Evolutionary conservation across 2,888 invertebrate species (phyloP), one percentile per base, ranked within the genome.

Genomic region (Muscina levida): DNA sequence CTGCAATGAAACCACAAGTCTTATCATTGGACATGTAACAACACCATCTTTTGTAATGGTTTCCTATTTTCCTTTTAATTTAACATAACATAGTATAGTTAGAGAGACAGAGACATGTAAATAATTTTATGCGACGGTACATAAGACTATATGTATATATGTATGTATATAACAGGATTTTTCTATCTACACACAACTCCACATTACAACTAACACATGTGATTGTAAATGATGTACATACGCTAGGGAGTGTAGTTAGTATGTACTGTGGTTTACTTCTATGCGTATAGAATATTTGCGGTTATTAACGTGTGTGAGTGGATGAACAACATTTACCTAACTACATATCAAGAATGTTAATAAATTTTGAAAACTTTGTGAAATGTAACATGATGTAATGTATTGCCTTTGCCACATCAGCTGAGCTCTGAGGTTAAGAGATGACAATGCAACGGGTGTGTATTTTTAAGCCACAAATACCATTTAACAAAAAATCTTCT

Each of bases 1-100:
- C 53, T 73, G 6, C 26, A 44, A 31, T 42, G 44, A 17, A 66
- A 59, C 62, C 62, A 73, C 72, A 65, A 73, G 65, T 73, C 66
- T 44, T 73, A 66, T 56, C 42, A 53, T 42, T 53, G 26, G 44
- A 66, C 44, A 53, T 66, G 53, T 11, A 56, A 66, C 72, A 73
- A 15, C 65, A 53, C 11, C 42, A 73, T 10, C 42, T 66, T 53
- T 31, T 44, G 42, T 73, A 66, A 66, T 56, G 72, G 72, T 66
- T 73, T 73, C 44, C 42, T 19, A 73, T 56, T 73, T 66, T 24
- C 42, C 15, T 44, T 72, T 26, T 2, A 73, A 48, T 56, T 66
- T 44, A 44, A 56, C 72, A 66, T n/a, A n/a, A n/a, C n/a, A n/a
- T n/a, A 13, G 56, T 73, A 51, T 31, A 31, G 31, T 31, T n/a